These are phyloP conservation scores for Tragopan temminckii DNA, from an alignment of 2,797 vertebrate species.

Conservation along the genomic window DNA sequence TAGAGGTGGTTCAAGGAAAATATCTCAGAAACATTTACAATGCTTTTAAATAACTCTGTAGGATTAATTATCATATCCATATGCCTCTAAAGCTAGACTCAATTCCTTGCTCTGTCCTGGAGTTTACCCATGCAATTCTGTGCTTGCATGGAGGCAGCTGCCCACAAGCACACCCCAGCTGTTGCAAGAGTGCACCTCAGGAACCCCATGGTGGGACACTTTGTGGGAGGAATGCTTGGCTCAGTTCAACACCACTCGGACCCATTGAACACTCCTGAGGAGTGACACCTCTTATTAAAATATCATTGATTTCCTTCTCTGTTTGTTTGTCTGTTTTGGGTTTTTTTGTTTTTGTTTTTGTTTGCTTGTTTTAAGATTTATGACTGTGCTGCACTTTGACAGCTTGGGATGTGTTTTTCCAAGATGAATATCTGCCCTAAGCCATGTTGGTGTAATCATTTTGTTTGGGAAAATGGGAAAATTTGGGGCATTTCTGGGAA, in stretches of 20 bases:
- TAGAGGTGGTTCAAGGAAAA: neutral
- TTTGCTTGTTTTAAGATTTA: neutral
- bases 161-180: neutral
- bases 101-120: neutral
- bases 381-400: neutral
- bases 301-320: neutral
- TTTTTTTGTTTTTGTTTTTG: neutral
- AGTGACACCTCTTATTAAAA: neutral
- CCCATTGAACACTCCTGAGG: neutral
- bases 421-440: constrained; percentile 6
- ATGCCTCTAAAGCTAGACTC: neutral
- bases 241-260: neutral
- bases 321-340: neutral
- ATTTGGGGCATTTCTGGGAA: constrained; percentile 15
- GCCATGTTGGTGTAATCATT: constrained; percentile 21
- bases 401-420: constrained; percentile 11
- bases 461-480: constrained; percentile 24
- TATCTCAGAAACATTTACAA: neutral
- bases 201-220: accelerated
- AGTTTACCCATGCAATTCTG: neutral
- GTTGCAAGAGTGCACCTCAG: neutral
- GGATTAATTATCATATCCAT: neutral
- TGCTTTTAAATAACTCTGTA: neutral
- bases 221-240: neutral
- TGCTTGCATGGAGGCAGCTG: neutral